These are phyloP conservation scores for Brienomyrus longianalis DNA, from an alignment of 2,113 vertebrate species.

Conservation along the genomic window DNA sequence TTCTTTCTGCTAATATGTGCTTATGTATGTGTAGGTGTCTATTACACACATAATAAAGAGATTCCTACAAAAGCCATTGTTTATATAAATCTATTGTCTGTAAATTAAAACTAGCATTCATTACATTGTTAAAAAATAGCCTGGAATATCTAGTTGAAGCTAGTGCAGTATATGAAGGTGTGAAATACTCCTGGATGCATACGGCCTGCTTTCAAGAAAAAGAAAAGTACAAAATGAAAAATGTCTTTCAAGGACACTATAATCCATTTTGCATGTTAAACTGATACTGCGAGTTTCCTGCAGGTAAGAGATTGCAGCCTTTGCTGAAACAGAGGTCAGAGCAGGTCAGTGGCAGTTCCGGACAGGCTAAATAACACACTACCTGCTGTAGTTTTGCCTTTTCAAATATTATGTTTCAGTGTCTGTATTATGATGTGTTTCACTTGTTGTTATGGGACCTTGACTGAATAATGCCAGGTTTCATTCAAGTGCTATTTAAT, in stretches of 20 bases:
- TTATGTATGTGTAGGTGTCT: not conserved
- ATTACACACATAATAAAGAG: not conserved
- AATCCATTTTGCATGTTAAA: slow-evolving; percentile 4
- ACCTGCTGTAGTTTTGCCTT: not conserved
- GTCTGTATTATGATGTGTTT: not conserved
- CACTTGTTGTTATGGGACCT: not conserved
- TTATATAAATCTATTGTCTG: not conserved
- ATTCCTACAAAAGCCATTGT: not conserved
- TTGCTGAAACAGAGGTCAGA: not conserved
- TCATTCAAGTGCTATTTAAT: not conserved
- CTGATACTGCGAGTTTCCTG: not conserved
- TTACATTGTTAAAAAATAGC: not conserved
- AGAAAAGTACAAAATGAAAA: not conserved
- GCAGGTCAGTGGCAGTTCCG: not conserved
- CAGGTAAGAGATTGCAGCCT: not conserved
- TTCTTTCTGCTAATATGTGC: not conserved
- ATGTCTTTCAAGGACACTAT: not conserved
- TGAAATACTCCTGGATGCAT: not conserved
- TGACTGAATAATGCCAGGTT: not conserved
- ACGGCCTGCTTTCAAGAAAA: not conserved
- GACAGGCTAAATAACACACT: not conserved
- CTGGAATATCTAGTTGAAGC: not conserved
- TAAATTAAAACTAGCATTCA: not conserved
- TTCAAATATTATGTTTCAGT: not conserved
- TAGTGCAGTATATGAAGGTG: not conserved